A percentile compares a stretch with the other conserved stretches of the same genome.
These are phyloP conservation scores for Isaurus tuberculatus DNA, from an alignment of 92 coral and sea anemone species.

Conservation along the genomic window DNA sequence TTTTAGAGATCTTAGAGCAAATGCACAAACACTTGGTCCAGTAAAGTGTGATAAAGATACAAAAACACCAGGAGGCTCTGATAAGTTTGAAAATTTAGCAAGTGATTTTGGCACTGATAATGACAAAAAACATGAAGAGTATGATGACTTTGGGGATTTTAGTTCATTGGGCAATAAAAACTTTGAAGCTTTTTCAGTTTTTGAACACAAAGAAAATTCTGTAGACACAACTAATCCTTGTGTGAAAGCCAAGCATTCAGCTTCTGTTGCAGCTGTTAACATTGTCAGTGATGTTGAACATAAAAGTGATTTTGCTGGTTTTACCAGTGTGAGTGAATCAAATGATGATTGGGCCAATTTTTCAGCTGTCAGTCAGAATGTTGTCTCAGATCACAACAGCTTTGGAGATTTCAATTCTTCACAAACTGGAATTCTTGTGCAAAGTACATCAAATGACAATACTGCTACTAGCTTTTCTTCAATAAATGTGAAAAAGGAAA, in stretches of 20 bases:
- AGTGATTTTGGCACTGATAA: neutral
- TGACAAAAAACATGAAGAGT: neutral
- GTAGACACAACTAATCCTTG: neutral
- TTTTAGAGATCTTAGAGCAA: constrained; percentile 8
- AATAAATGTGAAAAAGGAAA: neutral
- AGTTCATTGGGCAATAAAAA: constrained; percentile 18
- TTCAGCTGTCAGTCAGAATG: constrained; percentile 6
- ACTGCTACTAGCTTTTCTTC: neutral
- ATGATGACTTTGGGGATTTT: constrained; percentile 50
- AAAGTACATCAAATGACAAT: neutral
- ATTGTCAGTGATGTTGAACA: neutral
- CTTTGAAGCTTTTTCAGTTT: constrained; percentile 15
- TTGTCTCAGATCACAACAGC: neutral
- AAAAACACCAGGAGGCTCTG: neutral
- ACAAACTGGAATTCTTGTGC: neutral
- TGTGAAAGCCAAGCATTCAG: neutral
- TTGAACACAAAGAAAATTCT: neutral
- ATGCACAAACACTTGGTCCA: neutral
- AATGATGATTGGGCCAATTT: constrained; percentile 20
- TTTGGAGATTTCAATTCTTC: constrained; percentile 34
- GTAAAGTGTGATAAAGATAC: neutral
- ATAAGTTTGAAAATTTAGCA: neutral
- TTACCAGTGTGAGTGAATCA: constrained; percentile 1
- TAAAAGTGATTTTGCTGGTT: constrained; percentile 14
- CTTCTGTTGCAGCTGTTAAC: constrained; percentile 5